A percentile compares a stretch with the other conserved stretches of the same genome.
Conservation (phyloP, 2,113 vertebrate genomes). For the Erythrocebus patas region DNA sequence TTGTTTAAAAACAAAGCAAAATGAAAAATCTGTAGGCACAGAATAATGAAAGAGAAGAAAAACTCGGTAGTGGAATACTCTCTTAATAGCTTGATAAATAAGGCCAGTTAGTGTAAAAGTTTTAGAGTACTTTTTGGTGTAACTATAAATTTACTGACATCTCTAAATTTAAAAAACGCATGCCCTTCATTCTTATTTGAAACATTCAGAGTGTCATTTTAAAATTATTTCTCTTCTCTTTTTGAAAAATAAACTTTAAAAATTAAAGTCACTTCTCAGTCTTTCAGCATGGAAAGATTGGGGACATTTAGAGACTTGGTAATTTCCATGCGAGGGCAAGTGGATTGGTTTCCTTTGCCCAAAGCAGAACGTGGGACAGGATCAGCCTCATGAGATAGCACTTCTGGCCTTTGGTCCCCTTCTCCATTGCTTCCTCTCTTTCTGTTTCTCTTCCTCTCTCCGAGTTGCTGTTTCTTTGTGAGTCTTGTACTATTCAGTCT, state of each 20-base stretch:
- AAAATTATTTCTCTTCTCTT: neutral
- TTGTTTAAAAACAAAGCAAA: neutral
- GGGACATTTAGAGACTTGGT: neutral
- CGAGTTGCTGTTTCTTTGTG: neutral
- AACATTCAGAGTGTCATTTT: neutral
- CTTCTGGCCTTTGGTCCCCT: neutral
- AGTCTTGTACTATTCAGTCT: neutral
- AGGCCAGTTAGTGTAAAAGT: neutral
- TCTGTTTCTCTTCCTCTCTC: neutral
- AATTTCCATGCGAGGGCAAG: neutral
- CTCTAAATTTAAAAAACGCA: neutral
- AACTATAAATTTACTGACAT: neutral
- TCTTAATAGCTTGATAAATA: neutral
- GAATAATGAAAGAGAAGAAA: neutral
- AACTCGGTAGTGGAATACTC: neutral
- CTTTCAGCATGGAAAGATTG: neutral
- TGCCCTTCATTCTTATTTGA: neutral
- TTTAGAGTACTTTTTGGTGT: neutral
- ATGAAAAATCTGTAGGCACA: neutral
- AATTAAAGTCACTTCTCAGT: neutral
- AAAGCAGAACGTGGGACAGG: accelerated
- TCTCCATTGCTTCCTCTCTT: neutral
- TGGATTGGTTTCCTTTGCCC: neutral
- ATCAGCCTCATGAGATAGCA: neutral
- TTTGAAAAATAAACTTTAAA: neutral